phyloP scores from a whole-genome alignment of 2,888 invertebrate species.

The Andrena trimmerana region DNA sequence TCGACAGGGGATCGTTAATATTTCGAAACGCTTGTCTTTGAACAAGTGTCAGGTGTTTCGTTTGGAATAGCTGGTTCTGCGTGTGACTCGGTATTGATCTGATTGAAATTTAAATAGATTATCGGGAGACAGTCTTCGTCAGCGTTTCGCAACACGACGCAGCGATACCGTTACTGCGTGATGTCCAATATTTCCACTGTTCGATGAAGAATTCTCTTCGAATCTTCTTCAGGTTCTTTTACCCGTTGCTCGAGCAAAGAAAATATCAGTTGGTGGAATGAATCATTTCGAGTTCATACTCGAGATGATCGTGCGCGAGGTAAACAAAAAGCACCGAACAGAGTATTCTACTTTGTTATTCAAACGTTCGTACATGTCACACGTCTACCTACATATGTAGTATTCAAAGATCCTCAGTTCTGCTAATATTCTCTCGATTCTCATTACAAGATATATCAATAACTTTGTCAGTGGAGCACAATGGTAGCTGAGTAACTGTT shows the following conservation, averaged over 20 bases:
- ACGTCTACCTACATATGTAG: not conserved
- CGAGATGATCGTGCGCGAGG: not conserved
- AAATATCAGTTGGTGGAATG: not conserved
- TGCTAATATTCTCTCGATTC: constrained; percentile 18
- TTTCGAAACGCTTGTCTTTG: constrained; percentile 38
- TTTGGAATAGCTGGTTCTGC: not conserved
- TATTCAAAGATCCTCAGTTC: not conserved
- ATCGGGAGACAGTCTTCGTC: constrained; percentile 1
- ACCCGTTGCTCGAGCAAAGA: not conserved
- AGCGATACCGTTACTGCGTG: not conserved
- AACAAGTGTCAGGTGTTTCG: constrained; percentile 35
- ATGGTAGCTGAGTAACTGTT: constrained; percentile 40
- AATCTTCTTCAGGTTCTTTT: not conserved
- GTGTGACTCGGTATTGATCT: constrained; percentile 3
- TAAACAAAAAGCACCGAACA: not conserved
- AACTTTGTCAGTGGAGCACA: constrained; percentile 33
- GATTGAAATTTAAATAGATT: constrained; percentile 41
- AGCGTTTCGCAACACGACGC: constrained; percentile 9
- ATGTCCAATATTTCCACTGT: not conserved
- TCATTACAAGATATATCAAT: constrained; percentile 56
- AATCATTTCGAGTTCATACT: no score
- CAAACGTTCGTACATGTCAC: not conserved
- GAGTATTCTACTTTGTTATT: not conserved
- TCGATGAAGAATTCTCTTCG: not conserved
- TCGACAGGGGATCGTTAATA: constrained; percentile 31